phyloP scores from a whole-genome alignment of 2,797 vertebrate genomes.

The Menidia menidia region DNA sequence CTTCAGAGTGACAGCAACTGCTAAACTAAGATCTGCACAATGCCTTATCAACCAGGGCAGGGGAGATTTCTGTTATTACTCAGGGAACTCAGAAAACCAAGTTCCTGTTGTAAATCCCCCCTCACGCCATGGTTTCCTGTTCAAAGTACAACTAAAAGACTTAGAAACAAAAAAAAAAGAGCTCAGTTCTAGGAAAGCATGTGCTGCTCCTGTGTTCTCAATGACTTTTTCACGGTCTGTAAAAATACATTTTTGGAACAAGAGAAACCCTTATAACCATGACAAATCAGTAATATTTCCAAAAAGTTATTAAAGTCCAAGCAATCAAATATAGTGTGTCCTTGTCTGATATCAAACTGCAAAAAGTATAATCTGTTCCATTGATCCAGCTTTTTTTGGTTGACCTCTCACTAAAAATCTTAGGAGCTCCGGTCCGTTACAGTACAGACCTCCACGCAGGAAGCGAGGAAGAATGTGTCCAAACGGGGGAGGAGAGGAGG shows the following conservation, averaged over 20 bases:
- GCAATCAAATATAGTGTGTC: neutral
- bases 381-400: neutral
- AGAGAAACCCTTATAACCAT: neutral
- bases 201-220: neutral
- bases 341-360: neutral
- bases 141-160: slow-evolving; percentile 17
- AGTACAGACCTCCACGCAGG: slow-evolving; percentile 47
- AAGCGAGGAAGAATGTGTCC: slow-evolving; percentile 54
- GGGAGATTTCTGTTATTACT: slow-evolving; percentile 56
- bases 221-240: neutral
- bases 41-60: slow-evolving; percentile 15
- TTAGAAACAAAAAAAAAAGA: slow-evolving; percentile 30
- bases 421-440: slow-evolving; percentile 21
- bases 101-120: slow-evolving; percentile 78
- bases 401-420: slow-evolving; percentile 23
- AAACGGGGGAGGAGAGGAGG: slow-evolving; percentile 33
- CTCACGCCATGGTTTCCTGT: slow-evolving; percentile 72
- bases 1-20: neutral
- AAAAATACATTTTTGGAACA: slow-evolving; percentile 9
- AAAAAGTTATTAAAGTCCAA: neutral
- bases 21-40: slow-evolving; percentile 25
- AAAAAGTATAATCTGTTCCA: slow-evolving; percentile 1
- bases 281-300: neutral
- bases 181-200: neutral
- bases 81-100: slow-evolving; percentile 51